A percentile compares a stretch with the other conserved stretches of the same genome.
phyloP scores from a whole-genome alignment of 1,140 invertebrate species.

The Paracyclopina nana region DNA sequence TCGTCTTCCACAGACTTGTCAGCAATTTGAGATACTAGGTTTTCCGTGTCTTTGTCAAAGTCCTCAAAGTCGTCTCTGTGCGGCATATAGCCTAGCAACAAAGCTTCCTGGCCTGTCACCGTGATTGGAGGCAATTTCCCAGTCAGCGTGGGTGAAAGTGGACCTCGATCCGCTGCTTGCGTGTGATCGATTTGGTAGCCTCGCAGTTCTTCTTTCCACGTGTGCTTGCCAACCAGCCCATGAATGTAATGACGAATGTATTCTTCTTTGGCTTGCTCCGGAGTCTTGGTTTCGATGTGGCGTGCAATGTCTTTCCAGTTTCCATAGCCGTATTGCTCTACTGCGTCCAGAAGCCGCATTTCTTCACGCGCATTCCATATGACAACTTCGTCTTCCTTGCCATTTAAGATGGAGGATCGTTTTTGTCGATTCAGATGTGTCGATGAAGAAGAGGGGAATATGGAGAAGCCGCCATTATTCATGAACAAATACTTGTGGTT shows the following conservation, averaged over 20 bases:
- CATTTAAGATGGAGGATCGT: neutral
- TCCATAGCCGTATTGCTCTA: slow-evolving; percentile 85
- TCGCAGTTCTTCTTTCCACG: slow-evolving; percentile 27
- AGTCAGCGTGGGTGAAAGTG: slow-evolving; percentile 40
- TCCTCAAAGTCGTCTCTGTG: slow-evolving; percentile 53
- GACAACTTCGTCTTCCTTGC: slow-evolving; percentile 13
- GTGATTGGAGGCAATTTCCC: slow-evolving; percentile 51
- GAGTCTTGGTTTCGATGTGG: slow-evolving; percentile 57
- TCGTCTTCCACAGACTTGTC: slow-evolving; percentile 58
- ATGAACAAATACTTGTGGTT: slow-evolving; percentile 13
- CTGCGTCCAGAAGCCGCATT: slow-evolving; percentile 66
- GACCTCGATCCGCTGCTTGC: slow-evolving; percentile 52
- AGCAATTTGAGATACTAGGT: slow-evolving; percentile 56
- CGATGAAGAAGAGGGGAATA: neutral
- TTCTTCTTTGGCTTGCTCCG: slow-evolving; percentile 60
- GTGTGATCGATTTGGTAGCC: slow-evolving; percentile 38
- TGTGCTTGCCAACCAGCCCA: slow-evolving; percentile 65
- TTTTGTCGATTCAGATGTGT: neutral
- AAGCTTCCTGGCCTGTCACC: slow-evolving; percentile 53
- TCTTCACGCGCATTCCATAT: slow-evolving; percentile 74
- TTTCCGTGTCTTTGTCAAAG: slow-evolving; percentile 43
- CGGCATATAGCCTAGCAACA: slow-evolving; percentile 72
- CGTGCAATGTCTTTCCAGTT: slow-evolving; percentile 80
- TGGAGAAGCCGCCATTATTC: slow-evolving; percentile 12
- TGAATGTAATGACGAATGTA: slow-evolving; percentile 70